Percentiles rank a stretch among this genome's conserved stretches.
phyloP scores from a whole-genome alignment of 2,113 vertebrate genomes.

The Odontophorus gujanensis region DNA sequence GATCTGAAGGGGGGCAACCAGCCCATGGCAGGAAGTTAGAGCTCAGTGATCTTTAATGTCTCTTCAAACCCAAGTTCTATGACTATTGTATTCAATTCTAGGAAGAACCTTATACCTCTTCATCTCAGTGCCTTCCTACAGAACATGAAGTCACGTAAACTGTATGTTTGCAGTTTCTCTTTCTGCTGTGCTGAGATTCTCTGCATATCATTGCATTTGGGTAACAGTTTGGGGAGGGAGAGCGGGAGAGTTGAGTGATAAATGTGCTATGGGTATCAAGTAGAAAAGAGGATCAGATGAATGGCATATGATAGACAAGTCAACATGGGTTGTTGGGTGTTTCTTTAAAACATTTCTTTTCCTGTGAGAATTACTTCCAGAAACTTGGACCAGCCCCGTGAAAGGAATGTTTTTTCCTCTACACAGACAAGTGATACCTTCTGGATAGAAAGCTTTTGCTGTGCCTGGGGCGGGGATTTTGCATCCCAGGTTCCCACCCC shows the following conservation, averaged over 20 bases:
- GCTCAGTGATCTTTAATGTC: too few species aligned
- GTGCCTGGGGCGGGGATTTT: slow-evolving; percentile 26
- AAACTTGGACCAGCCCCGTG: slow-evolving; percentile 25
- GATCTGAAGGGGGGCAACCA: too few species aligned
- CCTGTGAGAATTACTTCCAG: slow-evolving; percentile 63
- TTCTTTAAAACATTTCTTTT: slow-evolving; percentile 15
- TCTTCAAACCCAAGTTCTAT: too few species aligned
- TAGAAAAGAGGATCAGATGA: background rate
- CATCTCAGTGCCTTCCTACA: background rate
- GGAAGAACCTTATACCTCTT: background rate
- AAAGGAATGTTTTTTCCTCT: slow-evolving; percentile 46
- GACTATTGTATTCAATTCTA: background rate
- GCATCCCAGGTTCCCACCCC: slow-evolving; percentile 20
- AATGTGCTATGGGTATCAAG: background rate
- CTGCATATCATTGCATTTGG: background rate
- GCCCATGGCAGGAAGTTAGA: too few species aligned
- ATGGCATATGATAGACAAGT: background rate
- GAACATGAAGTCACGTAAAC: background rate
- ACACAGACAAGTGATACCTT: slow-evolving; percentile 33
- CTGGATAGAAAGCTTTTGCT: slow-evolving; percentile 16
- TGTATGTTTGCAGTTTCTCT: background rate
- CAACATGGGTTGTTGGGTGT: background rate
- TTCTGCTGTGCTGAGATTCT: background rate
- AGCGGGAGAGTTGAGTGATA: background rate
- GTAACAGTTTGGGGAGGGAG: background rate